phyloP scores from a whole-genome alignment of 2,797 vertebrate species.

The Poecilia gillii region DNA sequence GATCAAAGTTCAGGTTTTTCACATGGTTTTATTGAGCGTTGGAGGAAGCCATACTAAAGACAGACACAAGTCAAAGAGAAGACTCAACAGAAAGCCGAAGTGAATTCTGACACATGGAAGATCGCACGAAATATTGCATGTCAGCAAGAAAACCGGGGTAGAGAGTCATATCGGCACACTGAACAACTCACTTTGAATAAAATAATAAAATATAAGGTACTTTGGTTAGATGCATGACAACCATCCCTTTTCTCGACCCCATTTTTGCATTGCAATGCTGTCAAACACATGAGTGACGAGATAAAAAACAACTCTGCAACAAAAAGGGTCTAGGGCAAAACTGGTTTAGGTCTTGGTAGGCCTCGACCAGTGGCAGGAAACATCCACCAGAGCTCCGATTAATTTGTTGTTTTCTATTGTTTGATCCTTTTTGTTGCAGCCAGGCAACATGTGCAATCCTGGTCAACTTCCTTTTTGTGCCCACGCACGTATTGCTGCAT shows the following conservation, averaged over 20 bases:
- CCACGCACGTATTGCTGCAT: background rate
- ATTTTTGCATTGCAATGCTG: constrained; percentile 40
- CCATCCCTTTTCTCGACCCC: constrained; percentile 40
- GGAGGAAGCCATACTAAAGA: background rate
- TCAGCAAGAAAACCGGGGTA: background rate
- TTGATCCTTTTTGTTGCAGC: background rate
- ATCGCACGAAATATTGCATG: background rate
- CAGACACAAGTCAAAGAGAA: constrained; percentile 16
- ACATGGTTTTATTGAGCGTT: background rate
- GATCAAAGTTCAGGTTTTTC: constrained; percentile 32
- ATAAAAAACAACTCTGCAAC: background rate
- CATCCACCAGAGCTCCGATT: background rate
- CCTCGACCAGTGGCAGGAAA: background rate
- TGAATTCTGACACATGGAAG: background rate
- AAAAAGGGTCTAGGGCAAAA: background rate
- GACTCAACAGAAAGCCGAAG: background rate
- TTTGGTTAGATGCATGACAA: constrained; percentile 72
- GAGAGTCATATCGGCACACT: background rate
- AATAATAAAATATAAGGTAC: constrained; percentile 47
- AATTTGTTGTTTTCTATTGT: background rate
- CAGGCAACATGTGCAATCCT: background rate
- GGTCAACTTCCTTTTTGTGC: background rate
- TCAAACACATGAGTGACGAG: constrained; percentile 44
- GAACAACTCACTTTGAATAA: background rate
- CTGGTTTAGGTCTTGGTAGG: background rate